These are phyloP conservation scores for Oscheius sp. DNA, from an alignment of 1,140 invertebrate species.

Conservation along the genomic window DNA sequence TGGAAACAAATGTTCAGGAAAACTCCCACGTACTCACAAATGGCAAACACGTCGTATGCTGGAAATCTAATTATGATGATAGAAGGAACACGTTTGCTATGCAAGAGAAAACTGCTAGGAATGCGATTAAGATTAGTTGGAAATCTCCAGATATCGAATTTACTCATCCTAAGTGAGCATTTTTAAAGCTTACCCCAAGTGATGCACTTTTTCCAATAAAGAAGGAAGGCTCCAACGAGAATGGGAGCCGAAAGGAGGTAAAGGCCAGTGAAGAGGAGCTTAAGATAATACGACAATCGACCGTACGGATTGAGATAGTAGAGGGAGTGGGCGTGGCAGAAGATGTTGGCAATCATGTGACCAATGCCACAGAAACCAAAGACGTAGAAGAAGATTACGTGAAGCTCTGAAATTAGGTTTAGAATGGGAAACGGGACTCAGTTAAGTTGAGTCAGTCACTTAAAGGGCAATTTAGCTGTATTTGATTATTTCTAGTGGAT, in stretches of 20 bases:
- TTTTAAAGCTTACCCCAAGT: conserved; percentile 42
- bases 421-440: conserved; percentile 19
- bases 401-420: conserved; percentile 31
- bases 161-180: not conserved
- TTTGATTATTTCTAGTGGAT: not conserved
- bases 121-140: too few species aligned
- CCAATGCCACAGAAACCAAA: conserved; percentile 44
- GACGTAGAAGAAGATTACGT: conserved; percentile 44
- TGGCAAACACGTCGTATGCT: conserved; percentile 44
- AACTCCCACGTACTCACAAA: conserved; percentile 43
- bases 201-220: conserved; percentile 47
- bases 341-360: conserved; percentile 39
- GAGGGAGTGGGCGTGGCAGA: conserved; percentile 43
- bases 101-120: too few species aligned
- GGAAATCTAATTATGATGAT: conserved; percentile 14
- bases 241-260: conserved; percentile 40
- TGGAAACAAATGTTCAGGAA: conserved; percentile 45
- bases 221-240: conserved; percentile 35
- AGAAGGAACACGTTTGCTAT: not conserved
- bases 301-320: conserved; percentile 46
- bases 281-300: conserved; percentile 35
- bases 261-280: conserved; percentile 34
- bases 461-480: not conserved
- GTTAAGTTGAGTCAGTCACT: too few species aligned
- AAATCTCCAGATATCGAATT: too few species aligned